Percentiles rank a stretch among this genome's conserved stretches.
Conservation (phyloP, 64 coral and sea anemone genomes). For the Montipora foliosa region DNA sequence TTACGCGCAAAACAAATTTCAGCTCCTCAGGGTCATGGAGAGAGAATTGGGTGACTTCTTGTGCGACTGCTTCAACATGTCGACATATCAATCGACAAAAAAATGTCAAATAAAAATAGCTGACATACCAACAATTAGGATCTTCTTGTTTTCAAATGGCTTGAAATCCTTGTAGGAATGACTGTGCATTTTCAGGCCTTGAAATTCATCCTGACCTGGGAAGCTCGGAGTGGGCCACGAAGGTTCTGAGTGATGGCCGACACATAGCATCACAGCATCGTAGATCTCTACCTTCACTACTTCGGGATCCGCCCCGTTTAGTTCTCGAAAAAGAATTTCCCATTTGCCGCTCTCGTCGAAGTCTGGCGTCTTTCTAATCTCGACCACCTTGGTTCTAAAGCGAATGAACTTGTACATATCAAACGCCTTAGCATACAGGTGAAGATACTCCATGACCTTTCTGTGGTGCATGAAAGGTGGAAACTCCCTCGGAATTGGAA, state of each 20-base stretch:
- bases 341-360: slow-evolving; percentile 77
- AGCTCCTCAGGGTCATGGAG: too few relatives aligned
- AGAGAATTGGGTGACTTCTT: too few relatives aligned
- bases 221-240: slow-evolving; percentile 77
- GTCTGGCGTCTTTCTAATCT: slow-evolving; percentile 57
- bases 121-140: slow-evolving; percentile 80
- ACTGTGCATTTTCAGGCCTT: slow-evolving; percentile 81
- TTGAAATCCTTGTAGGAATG: slow-evolving; percentile 90
- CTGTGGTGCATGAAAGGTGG: slow-evolving; percentile 81
- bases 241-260: slow-evolving; percentile 80
- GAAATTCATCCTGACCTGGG: slow-evolving; percentile 77
- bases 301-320: background rate
- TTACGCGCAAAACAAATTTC: too few relatives aligned
- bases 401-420: slow-evolving; percentile 86
- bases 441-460: slow-evolving; percentile 79
- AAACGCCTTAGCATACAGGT: slow-evolving; percentile 79
- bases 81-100: too few relatives aligned
- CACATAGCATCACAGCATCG: slow-evolving; percentile 88
- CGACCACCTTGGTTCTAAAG: slow-evolving; percentile 73
- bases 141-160: slow-evolving; percentile 73
- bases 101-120: too few relatives aligned
- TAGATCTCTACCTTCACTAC: slow-evolving; percentile 57
- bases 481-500: slow-evolving; percentile 90
- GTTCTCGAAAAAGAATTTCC: slow-evolving; percentile 39
- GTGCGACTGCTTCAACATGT: too few relatives aligned